Conservation (phyloP, 2,888 invertebrate species). For the Antheraea assamensis region DNA sequence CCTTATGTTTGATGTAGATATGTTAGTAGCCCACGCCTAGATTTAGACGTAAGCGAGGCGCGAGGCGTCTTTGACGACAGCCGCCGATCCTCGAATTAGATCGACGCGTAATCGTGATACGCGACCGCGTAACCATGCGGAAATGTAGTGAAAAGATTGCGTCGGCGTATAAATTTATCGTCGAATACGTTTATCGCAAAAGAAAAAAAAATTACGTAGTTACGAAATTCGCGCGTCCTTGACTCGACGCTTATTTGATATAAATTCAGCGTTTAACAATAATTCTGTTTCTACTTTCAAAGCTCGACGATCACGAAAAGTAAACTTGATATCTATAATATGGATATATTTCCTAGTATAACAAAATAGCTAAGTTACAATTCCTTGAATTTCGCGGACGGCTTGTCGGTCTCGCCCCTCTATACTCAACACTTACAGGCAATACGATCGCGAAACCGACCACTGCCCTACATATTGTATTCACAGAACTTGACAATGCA, state of each 20-base stretch:
- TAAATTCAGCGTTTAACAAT: neutral
- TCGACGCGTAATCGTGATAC: conserved; percentile 65
- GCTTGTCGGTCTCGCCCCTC: conserved; percentile 50
- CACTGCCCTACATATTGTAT: conserved; percentile 55
- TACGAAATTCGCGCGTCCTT: conserved; percentile 38
- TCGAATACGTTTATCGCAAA: conserved; percentile 61
- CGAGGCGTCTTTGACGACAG: conserved; percentile 64
- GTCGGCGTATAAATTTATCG: conserved; percentile 76
- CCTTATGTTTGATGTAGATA: conserved; percentile 44
- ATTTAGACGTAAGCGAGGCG: conserved; percentile 60
- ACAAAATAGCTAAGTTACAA: conserved; percentile 61
- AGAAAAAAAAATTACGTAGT: conserved; percentile 53
- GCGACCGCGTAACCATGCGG: conserved; percentile 72
- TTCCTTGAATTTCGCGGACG: conserved; percentile 65
- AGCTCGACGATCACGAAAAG: conserved; percentile 42
- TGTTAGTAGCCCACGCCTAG: conserved; percentile 57
- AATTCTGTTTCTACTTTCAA: neutral
- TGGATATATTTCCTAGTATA: conserved; percentile 58
- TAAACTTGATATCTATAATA: neutral
- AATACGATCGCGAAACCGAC: conserved; percentile 60
- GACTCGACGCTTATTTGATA: neutral
- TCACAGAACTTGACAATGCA: conserved; percentile 63
- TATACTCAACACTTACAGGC: conserved; percentile 58
- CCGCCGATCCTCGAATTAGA: conserved; percentile 74
- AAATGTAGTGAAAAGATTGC: conserved; percentile 73